Conservation (phyloP, 2,888 invertebrate species). For the Fragum sueziense region DNA sequence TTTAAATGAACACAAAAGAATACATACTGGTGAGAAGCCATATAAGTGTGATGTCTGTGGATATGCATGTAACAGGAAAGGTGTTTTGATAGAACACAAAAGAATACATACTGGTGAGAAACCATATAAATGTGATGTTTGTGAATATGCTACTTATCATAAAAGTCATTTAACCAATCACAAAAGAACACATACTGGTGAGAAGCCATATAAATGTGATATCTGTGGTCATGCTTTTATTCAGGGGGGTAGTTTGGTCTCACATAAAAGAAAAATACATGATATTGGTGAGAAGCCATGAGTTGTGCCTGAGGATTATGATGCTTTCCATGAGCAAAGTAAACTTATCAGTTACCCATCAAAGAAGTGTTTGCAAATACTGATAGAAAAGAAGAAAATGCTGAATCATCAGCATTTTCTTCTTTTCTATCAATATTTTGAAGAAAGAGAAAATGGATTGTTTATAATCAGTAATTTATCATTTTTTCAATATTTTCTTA, state of each 20-base stretch:
- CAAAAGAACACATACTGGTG: slow-evolving; percentile 5
- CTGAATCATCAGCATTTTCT: too few species aligned
- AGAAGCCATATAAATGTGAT: slow-evolving; percentile 1
- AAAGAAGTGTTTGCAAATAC: too few species aligned
- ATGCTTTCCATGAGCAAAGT: too few species aligned
- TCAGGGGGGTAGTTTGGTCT: background rate
- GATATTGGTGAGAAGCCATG: slow-evolving; percentile 2
- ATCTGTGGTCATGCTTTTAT: background rate
- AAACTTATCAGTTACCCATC: too few species aligned
- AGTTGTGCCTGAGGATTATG: too few species aligned
- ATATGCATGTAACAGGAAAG: background rate
- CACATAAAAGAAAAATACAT: background rate
- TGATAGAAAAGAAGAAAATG: too few species aligned
- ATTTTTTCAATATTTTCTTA: too few species aligned
- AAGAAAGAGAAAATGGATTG: too few species aligned
- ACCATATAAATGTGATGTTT: background rate
- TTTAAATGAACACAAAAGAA: background rate
- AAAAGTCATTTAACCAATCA: background rate
- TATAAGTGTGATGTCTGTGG: background rate
- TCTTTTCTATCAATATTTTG: too few species aligned
- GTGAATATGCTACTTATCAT: background rate
- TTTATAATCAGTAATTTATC: too few species aligned
- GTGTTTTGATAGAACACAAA: background rate
- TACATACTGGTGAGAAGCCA: background rate
- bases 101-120: slow-evolving; percentile 2